A percentile compares a stretch with the other conserved stretches of the same genome.
Evolutionary conservation across 37 sponge, comb jelly and placozoan genomes (phyloP).

Genomic region (Mnemiopsis leidyi): DNA sequence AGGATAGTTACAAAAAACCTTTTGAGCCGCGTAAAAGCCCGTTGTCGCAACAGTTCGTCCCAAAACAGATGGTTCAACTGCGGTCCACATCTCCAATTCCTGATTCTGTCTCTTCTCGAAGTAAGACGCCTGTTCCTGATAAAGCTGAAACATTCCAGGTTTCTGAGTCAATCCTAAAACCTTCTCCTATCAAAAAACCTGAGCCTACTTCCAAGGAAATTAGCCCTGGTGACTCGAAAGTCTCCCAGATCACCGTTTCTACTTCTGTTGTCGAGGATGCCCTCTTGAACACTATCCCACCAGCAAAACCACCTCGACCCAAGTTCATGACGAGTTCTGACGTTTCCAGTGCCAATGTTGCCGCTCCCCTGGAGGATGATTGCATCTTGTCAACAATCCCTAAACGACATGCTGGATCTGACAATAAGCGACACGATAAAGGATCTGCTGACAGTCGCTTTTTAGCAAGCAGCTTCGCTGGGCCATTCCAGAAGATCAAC

Average conservation of each 20-base stretch:
- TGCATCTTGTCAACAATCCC: not conserved
- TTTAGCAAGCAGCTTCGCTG: not conserved
- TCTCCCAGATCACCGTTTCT: not conserved
- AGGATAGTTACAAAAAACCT: not conserved
- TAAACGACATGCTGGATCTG: not conserved
- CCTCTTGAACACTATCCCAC: not conserved
- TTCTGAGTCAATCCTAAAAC: not conserved
- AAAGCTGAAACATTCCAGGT: not conserved
- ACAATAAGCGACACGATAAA: not conserved
- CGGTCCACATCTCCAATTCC: not conserved
- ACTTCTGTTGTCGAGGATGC: not conserved
- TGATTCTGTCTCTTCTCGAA: not conserved
- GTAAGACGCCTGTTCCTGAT: not conserved
- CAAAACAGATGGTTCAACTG: not conserved
- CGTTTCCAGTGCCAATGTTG: not conserved
- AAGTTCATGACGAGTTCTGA: not conserved
- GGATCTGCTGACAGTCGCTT: not conserved
- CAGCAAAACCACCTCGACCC: not conserved
- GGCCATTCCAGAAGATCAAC: not conserved
- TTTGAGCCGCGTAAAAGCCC: not conserved
- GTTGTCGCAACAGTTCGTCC: not conserved
- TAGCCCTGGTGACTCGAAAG: not conserved
- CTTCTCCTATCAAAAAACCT: not conserved
- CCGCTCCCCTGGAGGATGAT: not conserved
- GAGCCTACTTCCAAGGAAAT: not conserved